A percentile compares a stretch with the other conserved stretches of the same genome.
Evolutionary conservation across 2,113 vertebrate species (phyloP).

Genomic region (Cyphomyrus discorhynchus): DNA sequence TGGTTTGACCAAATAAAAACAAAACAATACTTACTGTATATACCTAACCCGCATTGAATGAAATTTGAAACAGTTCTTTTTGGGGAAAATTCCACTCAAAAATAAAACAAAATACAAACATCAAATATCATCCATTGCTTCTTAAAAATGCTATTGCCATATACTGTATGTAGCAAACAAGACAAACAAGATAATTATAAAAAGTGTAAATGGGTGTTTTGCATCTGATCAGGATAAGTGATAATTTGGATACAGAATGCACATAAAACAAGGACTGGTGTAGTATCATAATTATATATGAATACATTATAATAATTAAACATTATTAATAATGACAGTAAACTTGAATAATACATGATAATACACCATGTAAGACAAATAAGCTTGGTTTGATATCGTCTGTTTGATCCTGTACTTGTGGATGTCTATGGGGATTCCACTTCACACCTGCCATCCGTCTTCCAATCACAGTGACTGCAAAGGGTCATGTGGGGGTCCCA

Average conservation of each 20-base stretch:
- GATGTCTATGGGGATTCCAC: not conserved
- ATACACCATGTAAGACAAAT: not conserved
- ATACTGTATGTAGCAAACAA: not conserved
- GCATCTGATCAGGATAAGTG: not conserved
- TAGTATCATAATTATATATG: not conserved
- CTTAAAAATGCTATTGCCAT: not conserved
- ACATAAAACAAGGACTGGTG: not conserved
- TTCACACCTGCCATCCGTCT: not conserved
- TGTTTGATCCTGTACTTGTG: not conserved
- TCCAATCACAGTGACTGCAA: not conserved
- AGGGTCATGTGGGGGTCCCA: not conserved
- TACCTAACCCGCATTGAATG: too few species aligned
- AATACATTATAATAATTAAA: not conserved
- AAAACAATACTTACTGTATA: not conserved
- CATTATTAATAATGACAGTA: not conserved
- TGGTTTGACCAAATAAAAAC: not conserved
- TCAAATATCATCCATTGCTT: not conserved
- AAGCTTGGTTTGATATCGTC: not conserved
- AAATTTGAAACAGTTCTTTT: not conserved
- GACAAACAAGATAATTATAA: too few species aligned
- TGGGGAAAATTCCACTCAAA: not conserved
- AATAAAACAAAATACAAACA: not conserved
- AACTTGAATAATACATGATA: not conserved
- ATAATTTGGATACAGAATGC: not conserved
- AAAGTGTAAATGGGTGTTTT: not conserved